Evolutionary conservation across 2,113 vertebrate genomes (phyloP), one percentile per base, ranked within the genome.

Genomic region (Himantopus leucocephalus): DNA sequence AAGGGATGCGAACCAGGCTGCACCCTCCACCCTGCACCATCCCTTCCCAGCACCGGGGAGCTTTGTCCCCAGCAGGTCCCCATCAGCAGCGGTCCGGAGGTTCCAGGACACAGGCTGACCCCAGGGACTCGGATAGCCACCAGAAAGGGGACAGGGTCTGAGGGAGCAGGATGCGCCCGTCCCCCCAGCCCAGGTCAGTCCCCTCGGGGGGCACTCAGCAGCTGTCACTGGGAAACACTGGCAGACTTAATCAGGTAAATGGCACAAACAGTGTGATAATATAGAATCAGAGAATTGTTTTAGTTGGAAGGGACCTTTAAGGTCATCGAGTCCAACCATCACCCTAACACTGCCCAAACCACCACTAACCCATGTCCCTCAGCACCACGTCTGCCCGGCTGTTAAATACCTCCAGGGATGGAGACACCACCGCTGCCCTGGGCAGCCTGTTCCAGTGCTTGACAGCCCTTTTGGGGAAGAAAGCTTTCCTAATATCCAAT

Each of bases 121-220:
- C 32, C 1, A 5, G 39, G 22, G 22, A 23, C 11, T 30, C 58
- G 27, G 37, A 48, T 30, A 67, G 22, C 10, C 37, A 9, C 24
- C 55, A 70, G 48, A 63, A 60, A n/a, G 26, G 27, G 18, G 30
- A 75, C 17, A 59, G 48, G 18, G 23, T 32, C 48, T 60, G 30
- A 3, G 1, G 18, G 14, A 79, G 14, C 0, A 1, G 45, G 50
- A 66, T 64, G 34, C 3, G 2, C 16, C 30, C 0, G 1, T 19
- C 8, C 43, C n/a, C 22, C 17, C 48, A 43, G 53, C 15, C 12
- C 10, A 66, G 35, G 26, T 60, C 6, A 3, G 17, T 29, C 34
- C 39, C 45, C 35, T 32, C 1, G 1, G 29, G 29, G 35, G 12
- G 30, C 48, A 58, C 34, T 32, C 45, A 26, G 60, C 47, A 81